These are phyloP conservation scores for Boleophthalmus pectinirostris DNA, from an alignment of 2,113 vertebrate genomes.

Conservation along the genomic window DNA sequence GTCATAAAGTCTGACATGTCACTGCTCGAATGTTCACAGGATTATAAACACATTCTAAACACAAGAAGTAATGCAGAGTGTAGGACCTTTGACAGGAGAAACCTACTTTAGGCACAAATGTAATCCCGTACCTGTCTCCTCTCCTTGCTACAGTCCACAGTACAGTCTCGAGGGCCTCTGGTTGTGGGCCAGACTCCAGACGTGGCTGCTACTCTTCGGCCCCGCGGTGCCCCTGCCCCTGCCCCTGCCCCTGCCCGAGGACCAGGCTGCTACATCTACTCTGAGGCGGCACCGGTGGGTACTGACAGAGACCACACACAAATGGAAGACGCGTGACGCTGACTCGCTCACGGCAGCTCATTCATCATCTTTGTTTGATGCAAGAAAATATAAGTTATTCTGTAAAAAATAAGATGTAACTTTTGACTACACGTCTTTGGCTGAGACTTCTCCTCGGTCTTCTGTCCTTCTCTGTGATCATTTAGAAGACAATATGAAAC, in stretches of 20 bases:
- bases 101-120: neutral
- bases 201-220: constrained; percentile 45
- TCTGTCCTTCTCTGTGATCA: neutral
- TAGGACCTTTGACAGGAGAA: neutral
- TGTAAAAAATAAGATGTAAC: neutral
- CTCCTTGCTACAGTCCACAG: neutral
- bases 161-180: neutral
- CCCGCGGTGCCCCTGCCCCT: constrained; percentile 44
- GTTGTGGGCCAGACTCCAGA: constrained; percentile 34
- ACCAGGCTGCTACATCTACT: constrained; percentile 71
- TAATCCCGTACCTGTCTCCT: neutral
- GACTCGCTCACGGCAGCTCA: neutral
- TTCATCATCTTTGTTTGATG: constrained; percentile 1
- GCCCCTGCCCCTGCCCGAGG: constrained; percentile 42
- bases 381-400: neutral
- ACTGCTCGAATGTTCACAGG: neutral
- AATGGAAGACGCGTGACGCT: neutral
- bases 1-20: too few relatives aligned
- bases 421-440: neutral
- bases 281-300: constrained; percentile 36
- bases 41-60: neutral
- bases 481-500: neutral
- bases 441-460: neutral
- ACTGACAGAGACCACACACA: neutral
- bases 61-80: neutral